A percentile compares a stretch with the other conserved stretches of the same genome.
Evolutionary conservation across 2,888 invertebrate species (phyloP).

Genomic region (Diogma glabrata): DNA sequence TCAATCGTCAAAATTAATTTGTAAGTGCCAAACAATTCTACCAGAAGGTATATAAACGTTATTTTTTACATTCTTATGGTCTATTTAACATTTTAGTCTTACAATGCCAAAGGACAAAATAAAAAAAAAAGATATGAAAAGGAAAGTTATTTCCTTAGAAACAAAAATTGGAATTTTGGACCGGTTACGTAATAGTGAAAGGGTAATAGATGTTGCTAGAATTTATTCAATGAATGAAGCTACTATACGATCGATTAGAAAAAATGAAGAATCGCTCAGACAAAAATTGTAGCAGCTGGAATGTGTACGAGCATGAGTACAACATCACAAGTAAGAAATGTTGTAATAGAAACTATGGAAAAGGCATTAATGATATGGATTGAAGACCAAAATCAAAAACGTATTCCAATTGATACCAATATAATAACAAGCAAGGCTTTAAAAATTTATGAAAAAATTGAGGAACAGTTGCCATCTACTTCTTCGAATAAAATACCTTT

Average conservation of each 20-base stretch:
- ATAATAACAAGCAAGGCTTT: not conserved
- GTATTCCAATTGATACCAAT: not conserved
- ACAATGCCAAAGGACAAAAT: no score
- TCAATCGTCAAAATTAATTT: no score
- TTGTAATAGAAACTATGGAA: conserved; percentile 4
- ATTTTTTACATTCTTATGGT: no score
- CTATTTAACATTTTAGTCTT: no score
- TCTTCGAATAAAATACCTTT: no score
- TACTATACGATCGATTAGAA: conserved; percentile 17
- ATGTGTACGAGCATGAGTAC: conserved; percentile 8
- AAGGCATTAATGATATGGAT: conserved; percentile 6
- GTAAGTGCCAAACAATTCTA: no score
- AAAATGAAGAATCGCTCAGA: conserved; percentile 14
- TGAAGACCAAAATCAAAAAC: no score
- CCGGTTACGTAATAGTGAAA: conserved; percentile 12
- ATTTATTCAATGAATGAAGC: conserved; percentile 16
- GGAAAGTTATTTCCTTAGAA: no score
- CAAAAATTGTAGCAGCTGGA: conserved; percentile 8
- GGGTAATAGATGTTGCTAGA: conserved; percentile 16
- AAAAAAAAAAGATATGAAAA: no score
- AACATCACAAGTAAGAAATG: conserved; percentile 4
- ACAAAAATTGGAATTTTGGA: conserved; percentile 13
- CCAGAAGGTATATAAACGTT: no score
- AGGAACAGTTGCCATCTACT: conserved; percentile 1
- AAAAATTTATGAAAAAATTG: not conserved